Evolutionary conservation across 2,888 invertebrate genomes (phyloP), one percentile per base, ranked within the genome.

Genomic region (Shargacucullia verbasci): DNA sequence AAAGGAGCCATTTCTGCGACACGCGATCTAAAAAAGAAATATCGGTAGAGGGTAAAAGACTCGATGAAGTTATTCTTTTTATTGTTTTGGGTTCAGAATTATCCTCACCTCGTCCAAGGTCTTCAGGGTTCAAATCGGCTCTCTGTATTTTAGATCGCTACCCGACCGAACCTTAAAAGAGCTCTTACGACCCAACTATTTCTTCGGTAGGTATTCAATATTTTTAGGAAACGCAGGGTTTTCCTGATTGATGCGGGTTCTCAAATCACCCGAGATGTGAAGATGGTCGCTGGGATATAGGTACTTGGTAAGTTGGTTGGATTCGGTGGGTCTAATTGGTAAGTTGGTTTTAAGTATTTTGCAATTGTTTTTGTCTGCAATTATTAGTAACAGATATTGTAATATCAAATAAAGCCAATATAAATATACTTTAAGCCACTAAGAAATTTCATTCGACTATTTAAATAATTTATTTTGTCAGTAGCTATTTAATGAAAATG

Each of bases 21-120:
- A 20, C 20, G 20, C 20, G 20, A 9, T 53, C 48, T 64, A 64
- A 45, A 64, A 54, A 59, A 65, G 9, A 57, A 65, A 55, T 66
- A 38, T 56, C 47, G 11, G 37, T 45, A 37, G 38, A 34, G 31
- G 11, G 45, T 49, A 57, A 61, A 66, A 48, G 47, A 37, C 33
- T 45, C 7, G 15, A 61, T 66, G 12, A 61, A 66, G 57, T 66
- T 61, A 66, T 66, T 45, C 40, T 57, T 66, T 66, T 61, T 66
- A 66, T 61, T 61, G 62, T 57, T 66, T 66, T 48, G 57, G 66
- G 62, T 7, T 44, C 45, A 12, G 45, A 66, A 66, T 52, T 48
- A 52, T 52, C 48, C 40, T 49, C 61, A 57, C 41, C 38, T 46
- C 40, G 48, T 61, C 50, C 43, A 33, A 43, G 41, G 38, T 43